Conservation (phyloP, 2,888 invertebrate species). For the Sarcophaga carnaria region DNA sequence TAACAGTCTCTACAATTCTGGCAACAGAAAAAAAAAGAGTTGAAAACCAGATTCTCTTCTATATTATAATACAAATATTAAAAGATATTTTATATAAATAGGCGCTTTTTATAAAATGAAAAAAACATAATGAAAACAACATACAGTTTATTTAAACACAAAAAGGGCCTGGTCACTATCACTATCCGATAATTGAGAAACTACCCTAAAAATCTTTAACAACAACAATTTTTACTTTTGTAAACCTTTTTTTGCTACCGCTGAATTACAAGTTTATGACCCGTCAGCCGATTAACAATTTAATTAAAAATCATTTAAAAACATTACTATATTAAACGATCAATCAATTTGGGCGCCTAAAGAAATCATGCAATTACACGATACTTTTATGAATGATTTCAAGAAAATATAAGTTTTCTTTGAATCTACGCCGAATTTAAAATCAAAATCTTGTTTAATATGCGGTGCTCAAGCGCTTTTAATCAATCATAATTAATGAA, state of each 20-base stretch:
- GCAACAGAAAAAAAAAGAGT: too few relatives aligned
- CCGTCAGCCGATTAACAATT: background rate
- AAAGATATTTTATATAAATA: too few relatives aligned
- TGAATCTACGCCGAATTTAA: background rate
- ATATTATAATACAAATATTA: too few relatives aligned
- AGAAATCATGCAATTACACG: conserved; percentile 11
- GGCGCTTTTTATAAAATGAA: too few relatives aligned
- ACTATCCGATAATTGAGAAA: too few relatives aligned
- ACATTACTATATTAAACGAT: conserved; percentile 2
- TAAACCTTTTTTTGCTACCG: background rate
- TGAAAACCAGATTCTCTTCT: too few relatives aligned
- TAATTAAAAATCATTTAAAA: background rate
- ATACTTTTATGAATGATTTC: background rate
- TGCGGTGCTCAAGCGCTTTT: background rate
- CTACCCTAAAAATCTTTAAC: too few relatives aligned
- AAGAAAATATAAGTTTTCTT: background rate
- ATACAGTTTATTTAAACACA: too few relatives aligned
- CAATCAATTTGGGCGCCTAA: conserved; percentile 18
- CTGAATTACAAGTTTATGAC: background rate
- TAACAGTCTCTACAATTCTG: too few relatives aligned
- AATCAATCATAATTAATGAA: background rate
- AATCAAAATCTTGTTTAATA: background rate
- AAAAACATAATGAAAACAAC: too few relatives aligned
- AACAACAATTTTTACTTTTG: background rate
- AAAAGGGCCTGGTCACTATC: too few relatives aligned